Percentiles rank a stretch among this genome's conserved stretches.
phyloP scores from a whole-genome alignment of 2,888 invertebrate genomes.

The Aspidiotus destructor region DNA sequence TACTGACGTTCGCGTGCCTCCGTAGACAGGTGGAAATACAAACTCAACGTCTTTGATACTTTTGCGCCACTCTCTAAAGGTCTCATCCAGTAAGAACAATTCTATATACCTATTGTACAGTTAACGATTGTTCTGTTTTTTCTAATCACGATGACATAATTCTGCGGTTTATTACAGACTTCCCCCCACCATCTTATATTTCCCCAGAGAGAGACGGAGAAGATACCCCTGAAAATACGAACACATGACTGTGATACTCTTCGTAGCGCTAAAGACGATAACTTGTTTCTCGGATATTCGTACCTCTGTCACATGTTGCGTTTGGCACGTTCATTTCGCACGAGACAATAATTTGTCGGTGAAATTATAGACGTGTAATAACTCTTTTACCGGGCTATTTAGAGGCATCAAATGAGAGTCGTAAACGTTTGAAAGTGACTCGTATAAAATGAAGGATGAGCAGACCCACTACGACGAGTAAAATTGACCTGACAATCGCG shows the following conservation, averaged over 20 bases:
- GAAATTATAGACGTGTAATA: too few relatives aligned
- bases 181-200: neutral
- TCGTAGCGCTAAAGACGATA: too few relatives aligned
- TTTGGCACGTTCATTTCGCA: neutral
- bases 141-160: constrained; percentile 4
- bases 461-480: too few relatives aligned
- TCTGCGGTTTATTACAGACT: neutral
- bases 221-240: neutral
- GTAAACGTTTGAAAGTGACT: too few relatives aligned
- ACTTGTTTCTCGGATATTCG: too few relatives aligned
- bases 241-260: too few relatives aligned
- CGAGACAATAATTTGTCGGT: neutral
- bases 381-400: too few relatives aligned
- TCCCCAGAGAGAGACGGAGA: neutral
- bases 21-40: constrained; percentile 31
- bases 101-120: neutral
- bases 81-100: constrained; percentile 8
- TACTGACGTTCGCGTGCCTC: constrained; percentile 33
- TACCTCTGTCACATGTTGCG: neutral
- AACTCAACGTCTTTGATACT: constrained; percentile 11
- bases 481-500: too few relatives aligned
- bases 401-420: too few relatives aligned
- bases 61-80: constrained; percentile 11
- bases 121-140: constrained; percentile 2
- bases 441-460: too few relatives aligned